Conservation (phyloP, 2,797 vertebrate species). For the Pyrocephalus nanus region DNA sequence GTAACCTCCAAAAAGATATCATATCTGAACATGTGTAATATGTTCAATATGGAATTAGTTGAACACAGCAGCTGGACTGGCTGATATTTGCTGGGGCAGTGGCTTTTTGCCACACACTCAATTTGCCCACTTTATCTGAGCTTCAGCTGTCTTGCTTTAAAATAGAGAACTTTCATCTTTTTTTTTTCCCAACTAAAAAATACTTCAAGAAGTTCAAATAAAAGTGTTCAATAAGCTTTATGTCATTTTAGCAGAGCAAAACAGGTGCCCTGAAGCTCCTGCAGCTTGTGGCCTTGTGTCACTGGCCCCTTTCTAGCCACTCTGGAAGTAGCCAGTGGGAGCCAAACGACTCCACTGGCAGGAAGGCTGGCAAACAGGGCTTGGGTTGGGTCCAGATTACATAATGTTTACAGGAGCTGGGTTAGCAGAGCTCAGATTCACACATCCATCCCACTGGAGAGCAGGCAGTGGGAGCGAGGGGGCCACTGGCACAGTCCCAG, state of each 20-base stretch:
- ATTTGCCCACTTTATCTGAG: background rate
- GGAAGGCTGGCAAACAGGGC: constrained; percentile 10
- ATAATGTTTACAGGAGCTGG: constrained; percentile 21
- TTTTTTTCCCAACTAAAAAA: background rate
- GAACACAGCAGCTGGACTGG: background rate
- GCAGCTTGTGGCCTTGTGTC: background rate
- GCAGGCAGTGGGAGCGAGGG: background rate
- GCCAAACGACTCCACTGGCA: constrained; percentile 3
- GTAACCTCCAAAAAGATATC: background rate
- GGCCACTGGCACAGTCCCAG: background rate
- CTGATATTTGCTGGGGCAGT: background rate
- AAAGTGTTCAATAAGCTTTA: background rate
- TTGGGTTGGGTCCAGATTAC: constrained; percentile 47
- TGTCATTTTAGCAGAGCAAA: background rate
- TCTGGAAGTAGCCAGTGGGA: background rate
- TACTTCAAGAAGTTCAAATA: background rate
- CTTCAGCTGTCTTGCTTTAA: background rate
- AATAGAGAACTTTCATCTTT: background rate
- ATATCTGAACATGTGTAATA: background rate
- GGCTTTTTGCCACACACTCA: background rate
- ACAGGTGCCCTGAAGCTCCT: background rate
- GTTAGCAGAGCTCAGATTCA: background rate
- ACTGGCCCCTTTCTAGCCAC: background rate
- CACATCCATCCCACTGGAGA: background rate
- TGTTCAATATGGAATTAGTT: background rate